A percentile compares a stretch with the other conserved stretches of the same genome.
Conservation (phyloP, 2,888 invertebrate genomes). For the Trissonchulus latispiculum region DNA sequence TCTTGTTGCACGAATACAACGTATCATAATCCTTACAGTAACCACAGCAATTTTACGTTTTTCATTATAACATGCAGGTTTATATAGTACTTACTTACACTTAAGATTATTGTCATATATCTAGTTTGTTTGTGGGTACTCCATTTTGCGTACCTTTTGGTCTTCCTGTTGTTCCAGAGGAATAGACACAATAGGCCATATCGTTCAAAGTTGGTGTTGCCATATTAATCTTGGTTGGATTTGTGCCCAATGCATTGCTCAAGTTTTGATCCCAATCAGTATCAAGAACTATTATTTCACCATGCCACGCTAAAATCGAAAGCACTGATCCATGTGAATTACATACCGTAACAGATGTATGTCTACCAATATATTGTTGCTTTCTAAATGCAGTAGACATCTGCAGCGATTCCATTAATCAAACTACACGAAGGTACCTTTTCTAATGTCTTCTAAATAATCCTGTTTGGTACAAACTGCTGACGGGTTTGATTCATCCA, state of each 20-base stretch:
- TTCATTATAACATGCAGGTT: too few species aligned
- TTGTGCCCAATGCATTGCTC: not conserved
- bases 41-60: too few species aligned
- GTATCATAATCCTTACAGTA: too few species aligned
- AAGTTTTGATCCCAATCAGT: slow-evolving; percentile 20
- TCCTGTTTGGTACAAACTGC: slow-evolving; percentile 38
- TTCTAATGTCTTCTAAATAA: slow-evolving; percentile 30
- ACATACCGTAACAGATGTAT: too few species aligned
- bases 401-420: too few species aligned
- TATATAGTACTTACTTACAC: too few species aligned
- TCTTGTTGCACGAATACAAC: too few species aligned
- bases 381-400: too few species aligned
- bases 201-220: slow-evolving; percentile 37
- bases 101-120: too few species aligned
- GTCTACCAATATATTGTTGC: too few species aligned
- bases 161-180: slow-evolving; percentile 48
- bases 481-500: slow-evolving; percentile 44
- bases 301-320: slow-evolving; percentile 17
- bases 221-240: slow-evolving; percentile 14
- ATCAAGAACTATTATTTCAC: slow-evolving; percentile 25
- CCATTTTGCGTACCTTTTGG: slow-evolving; percentile 49
- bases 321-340: too few species aligned
- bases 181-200: slow-evolving; percentile 47
- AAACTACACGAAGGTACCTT: slow-evolving; percentile 23
- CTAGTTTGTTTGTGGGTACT: too few species aligned